phyloP scores from a whole-genome alignment of 1,140 invertebrate genomes.

The Penaeus vannamei region DNA sequence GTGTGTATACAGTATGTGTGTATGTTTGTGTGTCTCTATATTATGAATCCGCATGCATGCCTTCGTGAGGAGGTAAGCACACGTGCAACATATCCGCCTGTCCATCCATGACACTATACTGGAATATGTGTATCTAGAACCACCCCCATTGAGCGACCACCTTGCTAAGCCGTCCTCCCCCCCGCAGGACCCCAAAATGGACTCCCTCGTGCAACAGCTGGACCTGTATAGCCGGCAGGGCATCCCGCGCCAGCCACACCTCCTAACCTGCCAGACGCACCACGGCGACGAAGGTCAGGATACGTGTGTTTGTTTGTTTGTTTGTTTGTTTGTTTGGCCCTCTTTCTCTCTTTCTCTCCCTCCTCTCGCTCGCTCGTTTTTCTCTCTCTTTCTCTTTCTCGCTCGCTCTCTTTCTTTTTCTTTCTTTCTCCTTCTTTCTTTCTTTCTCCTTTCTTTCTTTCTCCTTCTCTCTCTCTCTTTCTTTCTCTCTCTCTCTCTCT shows the following conservation, averaged over 20 bases:
- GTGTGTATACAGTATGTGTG: background rate
- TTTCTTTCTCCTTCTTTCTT: too few species aligned
- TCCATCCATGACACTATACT: too few species aligned
- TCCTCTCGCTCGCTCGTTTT: too few species aligned
- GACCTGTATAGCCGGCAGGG: conserved; percentile 78
- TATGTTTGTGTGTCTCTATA: background rate
- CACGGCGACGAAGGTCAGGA: conserved; percentile 36
- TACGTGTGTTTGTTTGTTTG: background rate
- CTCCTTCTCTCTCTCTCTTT: background rate
- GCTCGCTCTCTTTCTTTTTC: background rate
- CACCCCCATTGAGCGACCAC: too few species aligned
- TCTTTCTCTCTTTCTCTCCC: too few species aligned
- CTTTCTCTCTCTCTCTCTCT: too few species aligned
- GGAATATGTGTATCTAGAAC: too few species aligned
- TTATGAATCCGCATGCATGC: background rate
- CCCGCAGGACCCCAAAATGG: conserved; percentile 75
- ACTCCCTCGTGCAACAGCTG: conserved; percentile 78
- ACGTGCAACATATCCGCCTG: too few species aligned
- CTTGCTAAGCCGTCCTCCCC: too few species aligned
- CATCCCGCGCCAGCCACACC: conserved; percentile 75
- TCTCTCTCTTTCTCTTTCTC: too few species aligned
- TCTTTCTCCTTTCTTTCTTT: background rate
- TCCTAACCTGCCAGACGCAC: conserved; percentile 43
- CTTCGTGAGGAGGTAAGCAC: too few species aligned
- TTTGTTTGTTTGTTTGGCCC: too few species aligned